These are phyloP conservation scores for Drosophila baimaii DNA, from an alignment of 1,140 invertebrate species.

Conservation along the genomic window DNA sequence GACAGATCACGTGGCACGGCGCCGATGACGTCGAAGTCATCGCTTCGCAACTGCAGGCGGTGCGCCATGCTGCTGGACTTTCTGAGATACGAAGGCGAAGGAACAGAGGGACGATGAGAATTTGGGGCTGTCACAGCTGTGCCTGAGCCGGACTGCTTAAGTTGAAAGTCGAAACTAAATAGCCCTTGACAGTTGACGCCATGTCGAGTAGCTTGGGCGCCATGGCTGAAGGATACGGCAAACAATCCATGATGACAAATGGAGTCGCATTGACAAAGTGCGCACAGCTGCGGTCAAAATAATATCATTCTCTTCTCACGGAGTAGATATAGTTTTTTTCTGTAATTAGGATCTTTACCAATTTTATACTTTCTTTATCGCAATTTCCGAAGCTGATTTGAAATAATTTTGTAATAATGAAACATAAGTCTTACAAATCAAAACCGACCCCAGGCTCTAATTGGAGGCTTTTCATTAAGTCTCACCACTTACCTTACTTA, in stretches of 20 bases:
- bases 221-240: conserved; percentile 14
- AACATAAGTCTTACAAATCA: too few species aligned
- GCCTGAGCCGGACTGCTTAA: neutral
- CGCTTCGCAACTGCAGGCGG: conserved; percentile 52
- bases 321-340: too few species aligned
- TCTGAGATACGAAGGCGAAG: neutral
- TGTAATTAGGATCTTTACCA: too few species aligned
- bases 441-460: too few species aligned
- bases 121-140: conserved; percentile 3
- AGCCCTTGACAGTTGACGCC: conserved; percentile 14
- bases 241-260: conserved; percentile 9
- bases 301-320: neutral
- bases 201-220: conserved; percentile 18
- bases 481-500: too few species aligned
- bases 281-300: neutral
- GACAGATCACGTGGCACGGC: conserved; percentile 70
- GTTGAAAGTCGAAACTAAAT: neutral
- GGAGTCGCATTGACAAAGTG: neutral
- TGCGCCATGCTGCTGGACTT: conserved; percentile 50
- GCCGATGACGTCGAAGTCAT: conserved; percentile 70
- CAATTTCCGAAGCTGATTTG: too few species aligned
- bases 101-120: neutral
- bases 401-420: too few species aligned
- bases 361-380: too few species aligned
- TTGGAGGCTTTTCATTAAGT: too few species aligned